phyloP scores from a whole-genome alignment of 2,113 vertebrate species.

The Sebastes fasciatus region DNA sequence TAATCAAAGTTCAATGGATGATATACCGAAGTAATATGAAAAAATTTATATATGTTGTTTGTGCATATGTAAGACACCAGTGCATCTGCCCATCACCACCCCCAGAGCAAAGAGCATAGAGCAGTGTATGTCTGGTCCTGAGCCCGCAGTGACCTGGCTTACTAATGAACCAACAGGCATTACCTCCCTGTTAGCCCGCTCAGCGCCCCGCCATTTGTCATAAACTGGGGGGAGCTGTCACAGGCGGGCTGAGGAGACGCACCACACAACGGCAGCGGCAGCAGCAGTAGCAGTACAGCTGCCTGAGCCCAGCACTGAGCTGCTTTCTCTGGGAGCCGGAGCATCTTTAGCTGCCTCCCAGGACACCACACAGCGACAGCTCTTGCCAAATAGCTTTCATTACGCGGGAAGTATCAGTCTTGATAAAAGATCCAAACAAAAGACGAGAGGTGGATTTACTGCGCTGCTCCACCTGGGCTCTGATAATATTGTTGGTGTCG shows the following conservation, averaged over 20 bases:
- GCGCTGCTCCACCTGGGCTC: slow-evolving; percentile 66
- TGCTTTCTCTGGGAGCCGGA: slow-evolving; percentile 52
- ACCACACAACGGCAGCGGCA: slow-evolving; percentile 44
- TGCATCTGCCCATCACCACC: slow-evolving; percentile 27
- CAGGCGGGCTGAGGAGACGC: slow-evolving; percentile 49
- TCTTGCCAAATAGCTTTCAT: slow-evolving; percentile 79
- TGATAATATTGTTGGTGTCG: slow-evolving; percentile 78
- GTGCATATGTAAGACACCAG: background rate
- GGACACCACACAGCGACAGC: slow-evolving; percentile 61
- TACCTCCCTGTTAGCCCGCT: slow-evolving; percentile 73
- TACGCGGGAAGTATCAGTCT: slow-evolving; percentile 73
- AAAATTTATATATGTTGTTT: background rate
- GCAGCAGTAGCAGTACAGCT: slow-evolving; percentile 32
- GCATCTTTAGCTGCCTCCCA: slow-evolving; percentile 69
- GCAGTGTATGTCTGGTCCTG: slow-evolving; percentile 32
- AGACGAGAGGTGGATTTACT: slow-evolving; percentile 72
- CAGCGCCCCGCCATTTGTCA: slow-evolving; percentile 75
- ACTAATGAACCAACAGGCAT: slow-evolving; percentile 74
- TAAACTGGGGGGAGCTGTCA: slow-evolving; percentile 71
- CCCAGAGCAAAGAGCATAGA: background rate
- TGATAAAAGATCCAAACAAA: slow-evolving; percentile 81
- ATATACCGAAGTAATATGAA: background rate
- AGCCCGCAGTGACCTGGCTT: slow-evolving; percentile 67
- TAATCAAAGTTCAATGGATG: slow-evolving; percentile 10
- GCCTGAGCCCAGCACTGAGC: slow-evolving; percentile 46